Conservation (phyloP, 2,113 vertebrate species). For the Syrrhaptes paradoxus region DNA sequence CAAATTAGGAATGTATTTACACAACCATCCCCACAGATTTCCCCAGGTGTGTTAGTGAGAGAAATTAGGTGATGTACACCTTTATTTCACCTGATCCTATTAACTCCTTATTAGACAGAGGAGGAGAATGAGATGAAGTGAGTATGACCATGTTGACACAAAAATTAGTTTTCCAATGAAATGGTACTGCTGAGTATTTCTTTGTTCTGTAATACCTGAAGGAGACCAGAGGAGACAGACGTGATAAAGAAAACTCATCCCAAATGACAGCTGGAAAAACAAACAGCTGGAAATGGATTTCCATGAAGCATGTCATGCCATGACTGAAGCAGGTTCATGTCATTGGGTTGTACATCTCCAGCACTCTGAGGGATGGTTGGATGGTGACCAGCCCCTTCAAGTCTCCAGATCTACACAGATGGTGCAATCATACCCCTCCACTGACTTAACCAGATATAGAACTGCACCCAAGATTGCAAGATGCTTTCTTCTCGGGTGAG, state of each 20-base stretch:
- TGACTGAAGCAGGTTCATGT: background rate
- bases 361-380: background rate
- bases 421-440: background rate
- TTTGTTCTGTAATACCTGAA: background rate
- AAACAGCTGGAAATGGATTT: background rate
- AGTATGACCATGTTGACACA: background rate
- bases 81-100: background rate
- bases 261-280: background rate
- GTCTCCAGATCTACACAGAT: background rate
- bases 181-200: background rate
- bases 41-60: background rate
- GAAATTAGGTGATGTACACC: background rate
- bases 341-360: background rate
- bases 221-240: background rate
- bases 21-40: background rate
- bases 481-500: background rate
- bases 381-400: background rate
- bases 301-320: background rate
- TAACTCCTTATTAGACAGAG: background rate
- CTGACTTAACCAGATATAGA: background rate
- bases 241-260: background rate
- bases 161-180: background rate
- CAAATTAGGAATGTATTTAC: background rate
- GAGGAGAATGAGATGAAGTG: background rate
- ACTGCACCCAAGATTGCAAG: background rate